These are phyloP conservation scores for Centrocercus urophasianus DNA, from an alignment of 2,113 vertebrate genomes.

Conservation along the genomic window DNA sequence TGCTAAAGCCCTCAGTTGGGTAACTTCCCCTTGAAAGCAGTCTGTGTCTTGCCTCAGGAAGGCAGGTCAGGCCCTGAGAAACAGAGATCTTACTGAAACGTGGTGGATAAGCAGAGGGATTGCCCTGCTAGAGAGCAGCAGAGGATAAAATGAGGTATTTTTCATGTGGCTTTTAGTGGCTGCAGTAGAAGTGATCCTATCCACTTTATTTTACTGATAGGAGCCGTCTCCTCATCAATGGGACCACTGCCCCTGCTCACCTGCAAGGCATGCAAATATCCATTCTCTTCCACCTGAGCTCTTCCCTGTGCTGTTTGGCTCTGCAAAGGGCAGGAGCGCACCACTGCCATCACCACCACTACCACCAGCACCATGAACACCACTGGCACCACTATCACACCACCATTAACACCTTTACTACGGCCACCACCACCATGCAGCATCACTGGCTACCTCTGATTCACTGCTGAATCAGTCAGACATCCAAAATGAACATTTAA, in stretches of 20 bases:
- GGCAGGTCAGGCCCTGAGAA: neutral
- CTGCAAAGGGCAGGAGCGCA: neutral
- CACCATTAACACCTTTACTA: rapidly evolving
- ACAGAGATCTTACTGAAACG: neutral
- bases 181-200: neutral
- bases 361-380: neutral
- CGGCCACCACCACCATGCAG: rapidly evolving
- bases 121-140: neutral
- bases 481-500: neutral
- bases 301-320: rapidly evolving
- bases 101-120: neutral
- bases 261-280: rapidly evolving
- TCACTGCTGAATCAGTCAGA: neutral
- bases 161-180: neutral
- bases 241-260: rapidly evolving
- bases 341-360: no score
- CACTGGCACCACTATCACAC: neutral
- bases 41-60: neutral
- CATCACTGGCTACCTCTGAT: neutral
- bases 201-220: neutral
- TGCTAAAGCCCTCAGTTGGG: rapidly evolving
- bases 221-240: rapidly evolving
- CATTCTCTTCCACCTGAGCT: neutral
- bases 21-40: neutral
- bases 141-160: neutral